phyloP scores from a whole-genome alignment of 64 coral and sea anemone genomes.

The Acropora tenuis region DNA sequence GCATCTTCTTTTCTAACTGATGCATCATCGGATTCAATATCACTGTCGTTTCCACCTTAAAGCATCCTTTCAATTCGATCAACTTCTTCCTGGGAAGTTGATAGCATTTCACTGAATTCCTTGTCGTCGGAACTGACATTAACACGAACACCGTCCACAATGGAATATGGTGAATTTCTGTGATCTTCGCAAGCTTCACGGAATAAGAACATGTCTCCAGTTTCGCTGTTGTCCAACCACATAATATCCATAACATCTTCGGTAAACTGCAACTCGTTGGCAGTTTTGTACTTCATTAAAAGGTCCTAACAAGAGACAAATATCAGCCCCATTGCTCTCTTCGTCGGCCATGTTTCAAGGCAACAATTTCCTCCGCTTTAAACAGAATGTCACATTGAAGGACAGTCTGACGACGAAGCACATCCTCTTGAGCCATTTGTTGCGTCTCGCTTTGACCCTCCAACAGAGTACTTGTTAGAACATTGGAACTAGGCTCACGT shows the following conservation, averaged over 20 bases:
- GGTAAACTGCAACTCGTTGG: constrained; percentile 9
- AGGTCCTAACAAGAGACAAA: constrained; percentile 43
- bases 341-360: constrained; percentile 39
- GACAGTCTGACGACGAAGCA: background rate
- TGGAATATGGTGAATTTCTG: constrained; percentile 35
- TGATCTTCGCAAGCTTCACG: constrained; percentile 26
- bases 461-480: background rate
- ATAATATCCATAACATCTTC: constrained; percentile 30
- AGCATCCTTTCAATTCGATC: no score
- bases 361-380: constrained; percentile 32
- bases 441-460: background rate
- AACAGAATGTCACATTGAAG: constrained; percentile 36
- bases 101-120: background rate
- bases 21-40: constrained; percentile 12
- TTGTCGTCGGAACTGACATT: background rate
- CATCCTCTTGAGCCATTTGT: no score
- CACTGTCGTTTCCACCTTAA: constrained; percentile 37
- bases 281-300: background rate
- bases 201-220: constrained; percentile 25
- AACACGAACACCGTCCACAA: constrained; percentile 26
- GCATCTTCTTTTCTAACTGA: background rate
- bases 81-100: background rate
- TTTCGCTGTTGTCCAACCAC: constrained; percentile 51
- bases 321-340: constrained; percentile 45
- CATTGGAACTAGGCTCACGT: background rate